Evolutionary conservation across 1,140 invertebrate species (phyloP), one percentile per base, ranked within the genome.

Genomic region (Drosophila orena): DNA sequence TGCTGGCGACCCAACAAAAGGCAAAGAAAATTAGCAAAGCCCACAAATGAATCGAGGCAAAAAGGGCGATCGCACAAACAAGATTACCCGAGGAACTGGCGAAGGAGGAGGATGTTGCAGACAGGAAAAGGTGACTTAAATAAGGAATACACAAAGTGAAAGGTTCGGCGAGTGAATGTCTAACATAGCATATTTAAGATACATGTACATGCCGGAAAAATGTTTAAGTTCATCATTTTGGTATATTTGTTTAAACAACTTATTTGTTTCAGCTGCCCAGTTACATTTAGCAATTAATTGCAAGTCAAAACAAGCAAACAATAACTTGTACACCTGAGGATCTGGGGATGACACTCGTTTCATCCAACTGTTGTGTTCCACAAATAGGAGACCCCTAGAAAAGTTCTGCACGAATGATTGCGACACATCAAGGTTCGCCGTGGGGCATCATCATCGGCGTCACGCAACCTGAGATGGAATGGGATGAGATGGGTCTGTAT

Each of bases 61-160:
- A 75, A 77, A 89, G 83, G 83, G 75, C 83, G 84, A 86, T 86
- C 66, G 62, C 83, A 79, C 83, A 88, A 88, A 84, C 84, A 88
- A 88, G 83, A 88, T 88, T 84, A 89, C 59, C 49, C 47, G 58
- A 52, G 62, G 68, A 62, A 37, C 74, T 57, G 53, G 59, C 52
- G 20, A 15, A 40, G 52, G 34, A 62, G 49, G 50, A 70, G 42
- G 66, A 71, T 49, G 43, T 70, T 27, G 53, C 43, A 69, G 50
- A 46, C 66, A 70, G 62, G 49, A 69, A 68, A 69, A 68, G 61
- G 61, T 46, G 37, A 38, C 15, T 30, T 46, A 69, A 69, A 69
- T 68, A 38, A 17, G 4, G 61, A 54, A 68, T 22, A 54, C 44
- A 44, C 37, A 46, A 35, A 52, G 65, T 6, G 12, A 66, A 53